These are phyloP conservation scores for Polydrusus tereticollis DNA, from an alignment of 2,888 invertebrate species.

Conservation along the genomic window DNA sequence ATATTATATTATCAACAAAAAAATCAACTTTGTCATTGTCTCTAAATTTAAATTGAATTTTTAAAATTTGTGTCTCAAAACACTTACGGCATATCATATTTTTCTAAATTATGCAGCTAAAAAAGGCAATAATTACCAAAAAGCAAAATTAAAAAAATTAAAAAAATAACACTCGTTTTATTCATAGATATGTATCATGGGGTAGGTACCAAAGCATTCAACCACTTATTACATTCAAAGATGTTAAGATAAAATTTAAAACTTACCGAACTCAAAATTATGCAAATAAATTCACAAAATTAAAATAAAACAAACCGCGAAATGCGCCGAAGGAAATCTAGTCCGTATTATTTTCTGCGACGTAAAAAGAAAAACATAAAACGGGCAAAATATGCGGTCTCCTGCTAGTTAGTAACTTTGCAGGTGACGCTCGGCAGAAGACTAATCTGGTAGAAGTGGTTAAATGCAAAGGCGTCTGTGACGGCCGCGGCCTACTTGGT, in stretches of 20 bases:
- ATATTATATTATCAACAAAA: no score
- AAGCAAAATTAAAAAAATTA: no score
- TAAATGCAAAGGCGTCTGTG: conserved; percentile 43
- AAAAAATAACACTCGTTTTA: no score
- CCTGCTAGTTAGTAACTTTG: conserved; percentile 50
- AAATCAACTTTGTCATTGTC: no score
- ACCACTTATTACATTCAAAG: background rate
- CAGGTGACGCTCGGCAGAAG: conserved; percentile 61
- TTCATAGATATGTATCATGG: no score
- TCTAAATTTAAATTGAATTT: no score
- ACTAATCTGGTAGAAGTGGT: conserved; percentile 56
- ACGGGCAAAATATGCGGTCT: conserved; percentile 25
- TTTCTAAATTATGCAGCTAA: no score
- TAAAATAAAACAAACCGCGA: conserved; percentile 17
- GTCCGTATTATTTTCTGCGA: conserved; percentile 27
- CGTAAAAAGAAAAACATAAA: conserved; percentile 18
- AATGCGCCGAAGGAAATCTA: conserved; percentile 17
- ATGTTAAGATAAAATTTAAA: background rate
- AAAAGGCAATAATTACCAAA: no score
- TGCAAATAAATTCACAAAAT: conserved; percentile 6
- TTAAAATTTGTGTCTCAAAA: no score
- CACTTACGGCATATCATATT: no score
- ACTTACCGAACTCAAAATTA: conserved; percentile 24
- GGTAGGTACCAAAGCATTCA: no score
- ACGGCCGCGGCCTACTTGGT: conserved; percentile 45